Evolutionary conservation across 2,888 invertebrate species (phyloP), one percentile per base, ranked within the genome.

Genomic region (Pterobdella sp.): DNA sequence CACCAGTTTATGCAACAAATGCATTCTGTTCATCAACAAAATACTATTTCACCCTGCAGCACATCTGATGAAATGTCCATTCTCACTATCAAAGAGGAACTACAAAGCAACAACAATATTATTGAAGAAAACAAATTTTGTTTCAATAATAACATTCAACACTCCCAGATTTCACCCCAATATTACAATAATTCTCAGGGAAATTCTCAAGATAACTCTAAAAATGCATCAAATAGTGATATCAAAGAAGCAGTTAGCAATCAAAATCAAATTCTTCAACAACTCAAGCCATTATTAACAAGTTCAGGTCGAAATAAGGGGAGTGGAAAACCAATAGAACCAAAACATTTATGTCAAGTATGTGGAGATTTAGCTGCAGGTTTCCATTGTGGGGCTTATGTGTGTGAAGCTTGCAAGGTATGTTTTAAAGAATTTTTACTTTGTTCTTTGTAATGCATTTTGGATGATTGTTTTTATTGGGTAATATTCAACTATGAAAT

Each of bases 341-440:
- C 77, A 22, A 73, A 72, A 63, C 76, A 77, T 42, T 72, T 56
- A n/a, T 83, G 82, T 73, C 81, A 82, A 75, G 81, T 83, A 64
- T 83, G 82, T 76, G 81, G 80, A n/a, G 82, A 82, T 68, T 70
- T 79, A 1, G 81, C 82, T 3, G 81, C 82, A 1, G 82, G 82
- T 0, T 83, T 81, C 76, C 82, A 83, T 77, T 83, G 82, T 72
- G 82, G 82, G 31, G 82, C 82, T 1, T 82, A 80, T 75, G 81
- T 82, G 68, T 83, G 82, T 78, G 82, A 83, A 74, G 82, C 82
- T 22, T 83, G 82, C 76, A 82, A 82, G 81, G 82, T 82, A 77
- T 7, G 68, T 10, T 42, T 7, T 34, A 7, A 14, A 26, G 10
- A 18, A 26, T 18, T 64, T 14, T 64, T 64, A 18, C 26, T 10